Evolutionary conservation across 2,113 vertebrate species (phyloP).

Genomic region (Eurystomus gularis): DNA sequence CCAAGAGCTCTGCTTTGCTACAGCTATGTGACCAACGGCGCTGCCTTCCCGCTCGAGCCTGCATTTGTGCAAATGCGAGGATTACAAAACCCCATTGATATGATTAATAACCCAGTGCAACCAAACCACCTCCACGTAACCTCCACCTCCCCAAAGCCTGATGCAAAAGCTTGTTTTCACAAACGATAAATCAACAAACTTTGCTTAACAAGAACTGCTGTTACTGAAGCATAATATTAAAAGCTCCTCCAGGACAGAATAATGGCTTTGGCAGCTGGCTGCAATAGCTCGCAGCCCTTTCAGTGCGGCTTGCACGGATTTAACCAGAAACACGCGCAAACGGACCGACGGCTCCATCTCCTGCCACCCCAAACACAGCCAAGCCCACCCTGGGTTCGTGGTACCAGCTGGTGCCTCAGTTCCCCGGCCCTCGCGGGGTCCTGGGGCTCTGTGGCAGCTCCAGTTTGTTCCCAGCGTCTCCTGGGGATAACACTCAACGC

Average conservation of each 20-base stretch:
- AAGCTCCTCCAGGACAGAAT: background rate
- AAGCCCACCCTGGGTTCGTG: background rate
- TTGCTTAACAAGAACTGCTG: conserved; percentile 34
- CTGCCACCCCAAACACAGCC: background rate
- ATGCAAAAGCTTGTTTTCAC: conserved; percentile 12
- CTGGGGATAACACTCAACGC: background rate
- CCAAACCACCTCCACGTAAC: conserved; percentile 32
- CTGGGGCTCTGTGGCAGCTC: background rate
- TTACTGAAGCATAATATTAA: conserved; percentile 33
- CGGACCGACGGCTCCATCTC: background rate
- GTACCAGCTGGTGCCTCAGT: background rate
- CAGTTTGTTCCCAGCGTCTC: background rate
- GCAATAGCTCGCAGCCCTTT: background rate
- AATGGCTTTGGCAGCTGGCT: background rate
- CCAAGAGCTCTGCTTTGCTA: background rate
- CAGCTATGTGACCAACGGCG: background rate
- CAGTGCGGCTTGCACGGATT: background rate
- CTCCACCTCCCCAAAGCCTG: conserved; percentile 16
- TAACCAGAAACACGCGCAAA: background rate
- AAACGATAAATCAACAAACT: conserved; percentile 51
- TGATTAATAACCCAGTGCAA: conserved; percentile 16
- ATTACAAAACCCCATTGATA: background rate
- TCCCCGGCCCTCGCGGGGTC: background rate
- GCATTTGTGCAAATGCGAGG: background rate
- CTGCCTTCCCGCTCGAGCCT: background rate